Percentiles rank a stretch among this genome's conserved stretches.
These are phyloP conservation scores for Heteractis magnifica DNA, from an alignment of 92 coral and sea anemone species.

Conservation along the genomic window DNA sequence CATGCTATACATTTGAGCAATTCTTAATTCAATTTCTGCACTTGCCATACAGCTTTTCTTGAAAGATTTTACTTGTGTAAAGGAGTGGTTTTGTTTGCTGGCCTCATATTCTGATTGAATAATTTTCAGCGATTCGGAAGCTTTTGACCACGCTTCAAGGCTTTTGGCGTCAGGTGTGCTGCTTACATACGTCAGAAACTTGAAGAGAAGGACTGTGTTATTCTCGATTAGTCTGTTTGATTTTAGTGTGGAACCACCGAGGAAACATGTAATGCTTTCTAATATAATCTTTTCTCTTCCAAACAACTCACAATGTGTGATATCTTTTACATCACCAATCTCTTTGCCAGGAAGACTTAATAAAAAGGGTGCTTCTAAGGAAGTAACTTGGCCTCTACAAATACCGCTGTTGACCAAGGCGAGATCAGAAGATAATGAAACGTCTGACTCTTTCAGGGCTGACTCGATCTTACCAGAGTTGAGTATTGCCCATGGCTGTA, in stretches of 20 bases:
- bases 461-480: constrained; percentile 62
- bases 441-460: constrained; percentile 29
- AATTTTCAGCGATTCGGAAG: constrained; percentile 50
- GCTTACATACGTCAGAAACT: constrained; percentile 48
- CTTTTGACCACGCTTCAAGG: constrained; percentile 64
- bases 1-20: constrained; percentile 57
- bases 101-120: constrained; percentile 46
- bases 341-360: constrained; percentile 56
- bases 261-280: constrained; percentile 67
- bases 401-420: constrained; percentile 66
- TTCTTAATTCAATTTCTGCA: constrained; percentile 45
- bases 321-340: constrained; percentile 53
- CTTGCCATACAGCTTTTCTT: constrained; percentile 23
- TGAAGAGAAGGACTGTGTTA: constrained; percentile 51
- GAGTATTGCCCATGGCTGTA: constrained; percentile 62
- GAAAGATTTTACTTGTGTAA: constrained; percentile 33
- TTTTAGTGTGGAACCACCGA: constrained; percentile 57
- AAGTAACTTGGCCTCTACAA: constrained; percentile 55
- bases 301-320: constrained; percentile 51
- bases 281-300: constrained; percentile 41
- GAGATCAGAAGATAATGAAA: constrained; percentile 53
- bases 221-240: constrained; percentile 52
- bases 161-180: constrained; percentile 61
- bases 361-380: constrained; percentile 60
- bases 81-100: constrained; percentile 18